These are phyloP conservation scores for Corvus cornix DNA, from an alignment of 2,113 vertebrate species.

Conservation along the genomic window DNA sequence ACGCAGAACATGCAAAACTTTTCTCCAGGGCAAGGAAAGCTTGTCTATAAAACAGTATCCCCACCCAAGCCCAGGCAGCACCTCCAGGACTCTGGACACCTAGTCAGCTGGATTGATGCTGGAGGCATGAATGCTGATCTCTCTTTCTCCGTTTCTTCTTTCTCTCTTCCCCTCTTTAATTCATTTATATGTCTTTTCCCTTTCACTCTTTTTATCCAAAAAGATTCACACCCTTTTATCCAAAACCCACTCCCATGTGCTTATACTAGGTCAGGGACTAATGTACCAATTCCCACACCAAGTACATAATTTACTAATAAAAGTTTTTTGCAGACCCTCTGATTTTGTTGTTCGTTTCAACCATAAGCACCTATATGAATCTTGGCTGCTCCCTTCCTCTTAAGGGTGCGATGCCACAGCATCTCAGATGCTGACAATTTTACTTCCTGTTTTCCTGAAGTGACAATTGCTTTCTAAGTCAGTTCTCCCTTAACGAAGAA, in stretches of 20 bases:
- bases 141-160: not conserved
- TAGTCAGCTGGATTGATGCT: not conserved
- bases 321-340: not conserved
- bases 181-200: not conserved
- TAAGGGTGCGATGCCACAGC: not conserved
- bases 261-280: not conserved
- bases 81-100: not conserved
- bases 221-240: not conserved
- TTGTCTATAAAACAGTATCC: not conserved
- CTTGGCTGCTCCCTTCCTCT: not conserved
- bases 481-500: not conserved
- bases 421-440: not conserved
- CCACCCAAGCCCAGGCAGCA: fast-evolving
- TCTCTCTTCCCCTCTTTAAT: not conserved
- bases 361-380: not conserved
- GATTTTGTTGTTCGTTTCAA: not conserved
- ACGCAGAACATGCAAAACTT: not conserved
- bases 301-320: not conserved
- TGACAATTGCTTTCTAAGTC: not conserved
- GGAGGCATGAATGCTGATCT: not conserved
- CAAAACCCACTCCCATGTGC: not conserved
- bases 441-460: not conserved
- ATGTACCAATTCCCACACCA: not conserved
- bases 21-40: not conserved
- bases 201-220: not conserved